phyloP scores from a whole-genome alignment of 2,113 vertebrate genomes.

The Phaethon lepturus region DNA sequence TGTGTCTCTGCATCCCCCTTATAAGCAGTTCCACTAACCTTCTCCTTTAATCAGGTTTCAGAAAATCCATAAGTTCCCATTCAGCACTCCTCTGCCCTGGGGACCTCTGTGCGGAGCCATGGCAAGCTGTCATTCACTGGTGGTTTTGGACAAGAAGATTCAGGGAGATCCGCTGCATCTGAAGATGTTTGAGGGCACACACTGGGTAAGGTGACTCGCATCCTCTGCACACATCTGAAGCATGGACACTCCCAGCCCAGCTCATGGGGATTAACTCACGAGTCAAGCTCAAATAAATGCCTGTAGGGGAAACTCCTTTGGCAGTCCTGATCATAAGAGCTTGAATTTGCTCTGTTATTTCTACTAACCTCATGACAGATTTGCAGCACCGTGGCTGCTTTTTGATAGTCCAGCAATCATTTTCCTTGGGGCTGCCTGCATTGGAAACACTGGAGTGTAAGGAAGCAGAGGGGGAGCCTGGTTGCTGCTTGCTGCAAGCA shows the following conservation, averaged over 20 bases:
- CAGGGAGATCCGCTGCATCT: conserved; percentile 73
- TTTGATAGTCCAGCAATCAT: background rate
- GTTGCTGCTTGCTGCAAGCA: background rate
- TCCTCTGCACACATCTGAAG: background rate
- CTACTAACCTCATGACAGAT: background rate
- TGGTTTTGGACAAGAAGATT: conserved; percentile 61
- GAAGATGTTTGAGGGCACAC: conserved; percentile 74
- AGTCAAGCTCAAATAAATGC: background rate
- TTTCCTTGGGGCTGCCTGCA: background rate
- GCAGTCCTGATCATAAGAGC: background rate
- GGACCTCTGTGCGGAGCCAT: conserved; percentile 50
- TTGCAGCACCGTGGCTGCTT: background rate
- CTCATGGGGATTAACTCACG: background rate
- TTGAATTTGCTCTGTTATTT: background rate
- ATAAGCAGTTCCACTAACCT: background rate
- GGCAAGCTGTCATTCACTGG: conserved; percentile 70
- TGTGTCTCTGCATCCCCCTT: background rate
- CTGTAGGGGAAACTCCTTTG: background rate
- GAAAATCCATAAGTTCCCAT: conserved; percentile 48
- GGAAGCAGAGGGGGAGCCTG: background rate
- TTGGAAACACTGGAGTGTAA: background rate
- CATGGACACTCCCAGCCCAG: background rate
- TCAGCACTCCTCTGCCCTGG: conserved; percentile 50
- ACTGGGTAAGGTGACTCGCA: conserved; percentile 63
- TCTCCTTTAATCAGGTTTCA: conserved; percentile 65